Base-by-base conservation (phyloP, 1,140 invertebrate species). In the Pseudobourletiella spinata region DNA sequence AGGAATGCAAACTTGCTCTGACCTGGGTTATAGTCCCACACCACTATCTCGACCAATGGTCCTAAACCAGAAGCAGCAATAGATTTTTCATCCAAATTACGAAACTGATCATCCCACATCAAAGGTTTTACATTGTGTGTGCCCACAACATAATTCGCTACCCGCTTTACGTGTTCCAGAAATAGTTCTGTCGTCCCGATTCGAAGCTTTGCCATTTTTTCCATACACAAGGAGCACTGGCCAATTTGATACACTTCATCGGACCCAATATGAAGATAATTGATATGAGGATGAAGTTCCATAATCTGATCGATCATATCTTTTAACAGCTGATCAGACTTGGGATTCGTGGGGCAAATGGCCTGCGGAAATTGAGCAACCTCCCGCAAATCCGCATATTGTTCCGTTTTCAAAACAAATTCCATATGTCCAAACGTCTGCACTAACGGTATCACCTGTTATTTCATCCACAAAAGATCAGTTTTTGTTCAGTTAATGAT, bases 251-350 rank as follows among this genome's bases (percentile, higher is more conserved):
- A 87, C 0, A 91, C 74, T 76, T 91, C 88, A 72, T 91, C 87
- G 57, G 85, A 86, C 3, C 88, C 88, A 58, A 91, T 85, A 68
- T 91, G 87, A 3, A 91, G 72, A 69, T 86, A 85, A 42, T 84
- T 82, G 32, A 87, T 78, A 43, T 81, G 56, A 0, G 79, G 78
- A 73, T 84, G 82, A 59, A 73, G 62, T 29, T 58, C 59, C 29
- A 81, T 73, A 30, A 80, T 77, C 69, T 81, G 79, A 44, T 70
- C 60, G 20, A 84, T 78, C 74, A 84, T 81, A 61, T 77, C 73
- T 39, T 73, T 72, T 2, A 85, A 69, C 15, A 83, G 62, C 15
- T 71, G 70, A 57, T 80, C 71, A 2, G 79, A 75, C 56, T 76
- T 76, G 50, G 77, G 74, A 24, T 75, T 72, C 3, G 74, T 72